A percentile compares a stretch with the other conserved stretches of the same genome.
Conservation (phyloP, 2,113 vertebrate genomes). For the Chaetodon auriga region DNA sequence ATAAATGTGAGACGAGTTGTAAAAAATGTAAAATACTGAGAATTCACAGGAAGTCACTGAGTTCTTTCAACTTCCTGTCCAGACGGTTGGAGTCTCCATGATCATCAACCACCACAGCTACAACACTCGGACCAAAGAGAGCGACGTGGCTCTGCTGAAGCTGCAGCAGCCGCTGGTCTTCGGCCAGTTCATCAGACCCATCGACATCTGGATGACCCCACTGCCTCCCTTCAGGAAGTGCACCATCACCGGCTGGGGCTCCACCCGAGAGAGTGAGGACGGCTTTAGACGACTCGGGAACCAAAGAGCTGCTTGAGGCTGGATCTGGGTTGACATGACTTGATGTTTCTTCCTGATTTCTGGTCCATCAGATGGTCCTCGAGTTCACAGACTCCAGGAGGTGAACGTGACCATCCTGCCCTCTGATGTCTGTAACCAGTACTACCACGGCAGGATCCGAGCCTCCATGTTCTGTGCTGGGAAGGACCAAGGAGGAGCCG, state of each 20-base stretch:
- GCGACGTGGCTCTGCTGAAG: constrained; percentile 79
- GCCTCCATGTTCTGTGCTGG: constrained; percentile 82
- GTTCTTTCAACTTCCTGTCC: not conserved
- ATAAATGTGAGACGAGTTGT: too few relatives aligned
- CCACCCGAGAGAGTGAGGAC: constrained; percentile 79
- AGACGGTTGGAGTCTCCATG: constrained; percentile 61
- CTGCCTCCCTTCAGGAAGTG: constrained; percentile 58
- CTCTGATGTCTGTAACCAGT: constrained; percentile 54
- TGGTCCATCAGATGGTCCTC: constrained; percentile 71
- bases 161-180: constrained; percentile 73
- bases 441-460: constrained; percentile 58
- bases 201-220: constrained; percentile 60
- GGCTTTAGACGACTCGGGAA: too few relatives aligned
- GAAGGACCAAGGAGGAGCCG: constrained; percentile 45
- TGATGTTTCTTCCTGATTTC: not conserved
- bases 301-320: not conserved
- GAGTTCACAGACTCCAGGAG: constrained; percentile 76
- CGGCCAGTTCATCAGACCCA: constrained; percentile 71
- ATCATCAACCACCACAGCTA: constrained; percentile 72
- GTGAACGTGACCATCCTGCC: constrained; percentile 80
- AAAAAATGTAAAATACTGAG: too few relatives aligned
- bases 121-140: constrained; percentile 63
- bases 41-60: too few relatives aligned
- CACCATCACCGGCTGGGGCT: constrained; percentile 83
- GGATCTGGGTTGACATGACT: not conserved